Conservation (phyloP, 2,113 vertebrate genomes). For the Calcarius ornatus region DNA sequence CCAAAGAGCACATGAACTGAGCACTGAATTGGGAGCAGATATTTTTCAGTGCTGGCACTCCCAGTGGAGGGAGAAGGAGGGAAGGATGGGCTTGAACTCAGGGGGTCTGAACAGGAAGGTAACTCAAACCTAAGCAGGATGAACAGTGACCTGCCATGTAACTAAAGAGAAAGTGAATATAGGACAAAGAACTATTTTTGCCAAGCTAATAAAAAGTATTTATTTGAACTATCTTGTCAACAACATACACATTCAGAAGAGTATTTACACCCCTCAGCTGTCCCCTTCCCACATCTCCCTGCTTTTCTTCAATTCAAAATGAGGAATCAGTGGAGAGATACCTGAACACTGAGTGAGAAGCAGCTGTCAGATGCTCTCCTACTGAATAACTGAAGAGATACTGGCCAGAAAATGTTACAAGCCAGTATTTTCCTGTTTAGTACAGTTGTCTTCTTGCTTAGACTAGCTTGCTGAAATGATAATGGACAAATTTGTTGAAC, state of each 20-base stretch:
- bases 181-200: neutral
- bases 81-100: neutral
- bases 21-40: neutral
- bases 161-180: neutral
- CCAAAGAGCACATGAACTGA: neutral
- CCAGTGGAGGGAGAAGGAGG: neutral
- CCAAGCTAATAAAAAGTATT: neutral
- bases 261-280: neutral
- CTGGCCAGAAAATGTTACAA: neutral
- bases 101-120: neutral
- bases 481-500: neutral
- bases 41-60: neutral
- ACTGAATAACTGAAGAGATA: neutral
- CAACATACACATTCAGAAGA: neutral
- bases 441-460: neutral
- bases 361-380: neutral
- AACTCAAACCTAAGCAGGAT: neutral
- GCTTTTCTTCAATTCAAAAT: neutral
- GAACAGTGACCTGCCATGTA: fast-evolving
- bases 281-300: neutral
- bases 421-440: neutral
- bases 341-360: neutral
- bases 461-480: neutral
- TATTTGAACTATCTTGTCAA: neutral
- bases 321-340: neutral